Evolutionary conservation across 2,113 vertebrate genomes (phyloP).

Genomic region (Mesembrinibis cayennensis): DNA sequence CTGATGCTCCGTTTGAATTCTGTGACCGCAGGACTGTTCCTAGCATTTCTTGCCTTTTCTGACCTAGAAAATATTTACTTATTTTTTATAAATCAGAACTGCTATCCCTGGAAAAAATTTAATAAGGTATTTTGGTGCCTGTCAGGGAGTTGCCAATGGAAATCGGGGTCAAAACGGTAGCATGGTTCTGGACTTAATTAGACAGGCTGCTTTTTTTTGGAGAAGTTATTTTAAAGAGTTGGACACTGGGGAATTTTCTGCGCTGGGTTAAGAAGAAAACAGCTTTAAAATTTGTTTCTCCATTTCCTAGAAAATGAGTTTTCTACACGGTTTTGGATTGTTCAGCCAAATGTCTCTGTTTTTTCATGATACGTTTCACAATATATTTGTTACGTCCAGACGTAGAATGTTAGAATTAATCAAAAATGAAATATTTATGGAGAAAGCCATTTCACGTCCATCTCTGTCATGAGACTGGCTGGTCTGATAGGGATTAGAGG

Average conservation of each 20-base stretch:
- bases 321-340: not conserved
- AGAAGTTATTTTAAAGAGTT: conserved; percentile 30
- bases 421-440: conserved; percentile 55
- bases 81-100: not conserved
- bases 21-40: not conserved
- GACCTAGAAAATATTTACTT: conserved; percentile 36
- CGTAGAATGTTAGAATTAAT: conserved; percentile 35
- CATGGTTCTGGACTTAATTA: conserved; percentile 51
- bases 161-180: conserved; percentile 33
- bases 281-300: conserved; percentile 30
- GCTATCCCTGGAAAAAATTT: not conserved
- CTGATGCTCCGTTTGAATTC: not conserved
- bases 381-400: conserved; percentile 49
- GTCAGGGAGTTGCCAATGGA: conserved; percentile 35
- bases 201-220: not conserved
- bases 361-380: conserved; percentile 50
- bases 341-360: conserved; percentile 44
- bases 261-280: conserved; percentile 12
- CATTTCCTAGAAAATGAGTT: conserved; percentile 46
- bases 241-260: conserved; percentile 38
- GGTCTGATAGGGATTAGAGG: conserved; percentile 65
- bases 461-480: conserved; percentile 54
- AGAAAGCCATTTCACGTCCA: conserved; percentile 59
- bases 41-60: not conserved
- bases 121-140: conserved; percentile 40